Base-by-base conservation (phyloP, 2,797 vertebrate genomes). In the Gallinago stenura region DNA sequence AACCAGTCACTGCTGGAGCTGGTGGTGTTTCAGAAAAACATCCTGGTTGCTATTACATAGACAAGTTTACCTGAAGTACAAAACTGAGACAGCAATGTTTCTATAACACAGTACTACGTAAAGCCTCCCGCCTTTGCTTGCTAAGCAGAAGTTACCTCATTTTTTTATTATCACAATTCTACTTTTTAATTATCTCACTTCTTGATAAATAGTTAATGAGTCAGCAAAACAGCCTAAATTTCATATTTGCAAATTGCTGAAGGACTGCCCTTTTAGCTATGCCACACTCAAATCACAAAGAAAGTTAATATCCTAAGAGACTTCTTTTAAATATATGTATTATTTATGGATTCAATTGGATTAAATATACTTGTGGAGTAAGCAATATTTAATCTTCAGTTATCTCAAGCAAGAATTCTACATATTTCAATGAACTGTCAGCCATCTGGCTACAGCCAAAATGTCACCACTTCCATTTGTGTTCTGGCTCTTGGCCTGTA, bases 401-500 rank as follows among this genome's bases (percentile, higher is more conserved):
- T 76, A 65, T 41, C 65, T 72, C 76, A 69, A 76, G 21, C 46
- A 90, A 79, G 62, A 90, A 89, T 41, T 83, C 48, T 39, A 20
- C 24, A 5, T 46, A 88, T 83, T 86, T 72, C 68, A 53, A 26
- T 17, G 77, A 83, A 84, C 25, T 5, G 18, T 11, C 70, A 96
- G 24, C 48, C 60, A 83, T 12, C 45, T 84, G 88, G 75, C 73
- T 75, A 79, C 60, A 79, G 64, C 61, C 88, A 87, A 82, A 89
- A 86, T 15, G 57, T 66, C 81, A 57, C 45, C 48, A 31, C 50
- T 93, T 76, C 68, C 69, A 68, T 54, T 77, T 68, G 18, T 53
- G 62, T 57, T 80, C 48, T 80, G 83, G 77, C 66, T 78, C 50
- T 58, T 35, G 13, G 25, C 35, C 81, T 68, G 19, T 30, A 2